Conservation (phyloP, 2,888 invertebrate genomes). For the Schrankia costaestrigalis region DNA sequence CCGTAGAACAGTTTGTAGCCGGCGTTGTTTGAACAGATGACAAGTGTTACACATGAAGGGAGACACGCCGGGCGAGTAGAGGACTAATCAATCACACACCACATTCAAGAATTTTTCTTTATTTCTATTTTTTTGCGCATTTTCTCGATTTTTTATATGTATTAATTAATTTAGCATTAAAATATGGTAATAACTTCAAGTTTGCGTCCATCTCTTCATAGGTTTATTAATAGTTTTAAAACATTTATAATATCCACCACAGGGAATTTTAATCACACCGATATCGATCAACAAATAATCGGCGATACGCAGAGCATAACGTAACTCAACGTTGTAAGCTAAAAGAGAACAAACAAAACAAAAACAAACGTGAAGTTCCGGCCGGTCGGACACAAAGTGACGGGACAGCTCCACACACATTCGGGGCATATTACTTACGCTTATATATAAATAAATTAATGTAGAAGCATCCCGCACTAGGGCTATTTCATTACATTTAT, state of each 20-base stretch:
- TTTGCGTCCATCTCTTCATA: conserved; percentile 70
- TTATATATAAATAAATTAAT: conserved; percentile 47
- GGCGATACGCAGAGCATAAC: conserved; percentile 54
- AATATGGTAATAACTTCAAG: conserved; percentile 76
- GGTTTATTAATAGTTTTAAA: conserved; percentile 57
- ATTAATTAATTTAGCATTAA: conserved; percentile 80
- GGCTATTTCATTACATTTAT: conserved; percentile 38
- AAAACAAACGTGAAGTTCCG: conserved; percentile 71
- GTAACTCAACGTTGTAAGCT: conserved; percentile 61
- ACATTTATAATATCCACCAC: conserved; percentile 53
- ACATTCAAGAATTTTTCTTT: conserved; percentile 76
- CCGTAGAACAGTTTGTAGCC: conserved; percentile 16
- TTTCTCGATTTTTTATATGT: conserved; percentile 62
- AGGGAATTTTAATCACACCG: conserved; percentile 47
- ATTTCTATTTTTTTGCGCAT: conserved; percentile 74
- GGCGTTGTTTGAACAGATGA: conserved; percentile 60
- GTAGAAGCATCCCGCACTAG: conserved; percentile 33
- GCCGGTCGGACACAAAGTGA: conserved; percentile 41
- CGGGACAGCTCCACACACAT: conserved; percentile 22
- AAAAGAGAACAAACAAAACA: conserved; percentile 76
- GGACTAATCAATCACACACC: conserved; percentile 77
- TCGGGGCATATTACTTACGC: conserved; percentile 18
- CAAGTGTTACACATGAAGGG: conserved; percentile 70
- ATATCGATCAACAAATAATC: conserved; percentile 53
- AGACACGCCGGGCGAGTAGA: conserved; percentile 34